These are phyloP conservation scores for Galerucella calmariensis DNA, from an alignment of 2,888 invertebrate species.

Conservation along the genomic window DNA sequence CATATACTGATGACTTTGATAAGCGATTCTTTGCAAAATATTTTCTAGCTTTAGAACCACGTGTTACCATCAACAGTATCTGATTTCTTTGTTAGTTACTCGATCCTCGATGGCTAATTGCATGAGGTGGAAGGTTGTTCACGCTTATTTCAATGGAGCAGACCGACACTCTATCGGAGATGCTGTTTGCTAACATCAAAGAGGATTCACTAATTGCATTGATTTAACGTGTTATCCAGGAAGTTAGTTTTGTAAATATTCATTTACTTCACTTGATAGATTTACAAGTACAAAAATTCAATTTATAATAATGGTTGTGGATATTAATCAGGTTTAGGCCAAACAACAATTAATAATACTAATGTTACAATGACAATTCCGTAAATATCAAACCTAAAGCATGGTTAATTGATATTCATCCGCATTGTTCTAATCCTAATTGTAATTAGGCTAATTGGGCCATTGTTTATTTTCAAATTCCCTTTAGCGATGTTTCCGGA, in stretches of 20 bases:
- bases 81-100: conserved; percentile 4
- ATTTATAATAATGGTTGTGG: neutral
- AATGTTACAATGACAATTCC: no score
- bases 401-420: neutral
- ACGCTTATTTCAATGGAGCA: neutral
- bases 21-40: no score
- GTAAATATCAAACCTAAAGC: no score
- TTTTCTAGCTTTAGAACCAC: no score
- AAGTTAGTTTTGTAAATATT: neutral
- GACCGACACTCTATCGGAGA: neutral
- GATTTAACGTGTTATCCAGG: neutral
- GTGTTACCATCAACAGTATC: neutral
- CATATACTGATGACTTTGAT: no score
- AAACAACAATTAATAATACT: no score
- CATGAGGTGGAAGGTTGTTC: conserved; percentile 18
- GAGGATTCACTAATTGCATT: conserved; percentile 20
- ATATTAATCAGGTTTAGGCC: no score
- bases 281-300: neutral
- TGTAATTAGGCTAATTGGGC: neutral
- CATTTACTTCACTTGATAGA: neutral
- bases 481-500: neutral
- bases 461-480: neutral
- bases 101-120: conserved; percentile 19
- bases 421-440: neutral
- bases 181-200: conserved; percentile 22